These are phyloP conservation scores for Megaceryle alcyon DNA, from an alignment of 2,797 vertebrate species.

Conservation along the genomic window DNA sequence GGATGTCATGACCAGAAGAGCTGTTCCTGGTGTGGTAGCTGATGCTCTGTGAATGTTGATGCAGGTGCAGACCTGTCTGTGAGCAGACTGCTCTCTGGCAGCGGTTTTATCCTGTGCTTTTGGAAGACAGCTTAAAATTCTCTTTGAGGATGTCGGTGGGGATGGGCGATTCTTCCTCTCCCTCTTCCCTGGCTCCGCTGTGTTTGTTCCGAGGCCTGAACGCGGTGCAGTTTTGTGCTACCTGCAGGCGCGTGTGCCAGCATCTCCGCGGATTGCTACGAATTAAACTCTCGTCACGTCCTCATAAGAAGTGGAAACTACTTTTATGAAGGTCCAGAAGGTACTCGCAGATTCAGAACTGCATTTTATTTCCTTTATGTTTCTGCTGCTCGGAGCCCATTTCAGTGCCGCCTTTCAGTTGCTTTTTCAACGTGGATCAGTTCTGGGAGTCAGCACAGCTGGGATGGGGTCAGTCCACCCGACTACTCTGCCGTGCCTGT, in stretches of 20 bases:
- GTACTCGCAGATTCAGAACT: neutral
- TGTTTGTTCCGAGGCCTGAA: neutral
- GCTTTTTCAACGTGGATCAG: rapidly evolving
- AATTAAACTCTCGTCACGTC: neutral
- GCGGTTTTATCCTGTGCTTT: neutral
- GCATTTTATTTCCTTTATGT: neutral
- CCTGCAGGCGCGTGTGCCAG: rapidly evolving
- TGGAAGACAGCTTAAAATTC: neutral
- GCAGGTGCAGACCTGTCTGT: too few species aligned
- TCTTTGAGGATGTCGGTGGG: neutral
- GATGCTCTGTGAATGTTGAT: neutral
- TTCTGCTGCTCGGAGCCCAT: neutral
- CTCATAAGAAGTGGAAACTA: neutral
- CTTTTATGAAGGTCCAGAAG: neutral
- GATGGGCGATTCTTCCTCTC: neutral
- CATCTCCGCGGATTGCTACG: neutral
- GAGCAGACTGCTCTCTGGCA: neutral
- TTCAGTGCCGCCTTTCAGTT: neutral
- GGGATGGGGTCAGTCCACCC: neutral
- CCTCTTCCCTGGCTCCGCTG: neutral
- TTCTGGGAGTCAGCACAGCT: neutral
- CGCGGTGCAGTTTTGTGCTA: neutral
- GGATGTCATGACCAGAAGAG: rapidly evolving
- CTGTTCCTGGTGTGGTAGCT: neutral
- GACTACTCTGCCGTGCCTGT: rapidly evolving